These are phyloP conservation scores for rabbit (Oryctolagus cuniculus) DNA, from an alignment of 2,113 vertebrate genomes.

Conservation along the genomic window DNA sequence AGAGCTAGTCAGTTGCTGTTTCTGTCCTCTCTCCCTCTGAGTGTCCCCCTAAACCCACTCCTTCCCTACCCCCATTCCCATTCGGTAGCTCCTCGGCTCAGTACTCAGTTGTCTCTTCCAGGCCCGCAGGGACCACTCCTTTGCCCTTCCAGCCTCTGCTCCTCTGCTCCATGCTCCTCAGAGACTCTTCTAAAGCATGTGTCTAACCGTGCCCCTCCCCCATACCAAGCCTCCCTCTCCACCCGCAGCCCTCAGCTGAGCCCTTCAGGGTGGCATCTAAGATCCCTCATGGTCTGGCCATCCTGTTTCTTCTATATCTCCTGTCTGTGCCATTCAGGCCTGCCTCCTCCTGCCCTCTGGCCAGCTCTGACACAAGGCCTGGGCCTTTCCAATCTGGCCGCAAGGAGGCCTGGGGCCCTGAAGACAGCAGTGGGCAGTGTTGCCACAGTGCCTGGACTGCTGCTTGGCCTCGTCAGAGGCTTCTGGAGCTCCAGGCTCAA, in stretches of 20 bases:
- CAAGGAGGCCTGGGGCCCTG: background rate
- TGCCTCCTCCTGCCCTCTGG: background rate
- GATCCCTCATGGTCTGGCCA: background rate
- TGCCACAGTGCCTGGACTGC: too few relatives aligned
- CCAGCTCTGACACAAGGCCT: background rate
- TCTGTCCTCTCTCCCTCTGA: background rate
- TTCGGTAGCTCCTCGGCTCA: background rate
- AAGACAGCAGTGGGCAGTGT: background rate
- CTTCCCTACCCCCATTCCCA: background rate
- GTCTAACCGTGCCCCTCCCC: background rate
- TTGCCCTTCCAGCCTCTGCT: background rate
- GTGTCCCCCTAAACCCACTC: background rate
- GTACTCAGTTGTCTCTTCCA: background rate
- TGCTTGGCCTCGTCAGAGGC: background rate
- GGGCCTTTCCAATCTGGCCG: background rate
- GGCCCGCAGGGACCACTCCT: background rate
- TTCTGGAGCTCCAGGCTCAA: background rate
- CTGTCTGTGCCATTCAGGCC: background rate
- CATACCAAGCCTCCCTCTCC: background rate
- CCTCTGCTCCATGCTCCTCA: background rate
- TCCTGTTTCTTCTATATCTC: background rate
- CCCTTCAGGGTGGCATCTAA: background rate
- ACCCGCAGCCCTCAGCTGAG: background rate
- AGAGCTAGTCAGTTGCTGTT: background rate
- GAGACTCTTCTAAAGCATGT: background rate